Conservation (phyloP, 1,140 invertebrate species). For the Solenopsis fugax region DNA sequence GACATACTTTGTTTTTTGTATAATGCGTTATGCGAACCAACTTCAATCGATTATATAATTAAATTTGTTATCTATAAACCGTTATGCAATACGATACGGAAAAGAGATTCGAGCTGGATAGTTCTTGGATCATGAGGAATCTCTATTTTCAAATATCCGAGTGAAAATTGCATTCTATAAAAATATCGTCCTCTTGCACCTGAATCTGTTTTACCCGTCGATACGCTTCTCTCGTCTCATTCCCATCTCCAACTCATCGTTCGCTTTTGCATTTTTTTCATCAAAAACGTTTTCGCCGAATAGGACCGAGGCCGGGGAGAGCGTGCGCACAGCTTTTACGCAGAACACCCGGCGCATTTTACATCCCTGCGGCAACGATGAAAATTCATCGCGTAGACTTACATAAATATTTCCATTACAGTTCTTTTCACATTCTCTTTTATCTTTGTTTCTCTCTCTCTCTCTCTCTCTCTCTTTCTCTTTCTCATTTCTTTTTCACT, state of each 20-base stretch:
- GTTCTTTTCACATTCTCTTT: conserved; percentile 57
- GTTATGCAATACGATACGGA: not conserved
- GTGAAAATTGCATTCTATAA: conserved; percentile 57
- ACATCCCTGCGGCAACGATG: conserved; percentile 70
- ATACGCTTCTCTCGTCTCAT: conserved; percentile 20
- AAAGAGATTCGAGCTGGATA: not conserved
- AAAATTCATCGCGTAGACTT: conserved; percentile 72
- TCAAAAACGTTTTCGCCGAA: conserved; percentile 70
- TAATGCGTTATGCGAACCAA: not conserved
- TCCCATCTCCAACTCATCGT: not conserved
- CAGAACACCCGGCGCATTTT: conserved; percentile 66
- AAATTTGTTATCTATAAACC: conserved; percentile 11
- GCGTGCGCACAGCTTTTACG: conserved; percentile 43
- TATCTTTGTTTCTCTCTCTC: conserved; percentile 30
- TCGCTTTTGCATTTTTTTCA: conserved; percentile 75
- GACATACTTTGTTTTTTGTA: not conserved
- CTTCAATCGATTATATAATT: conserved; percentile 30
- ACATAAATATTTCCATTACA: conserved; percentile 63
- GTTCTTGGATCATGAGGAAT: conserved; percentile 51
- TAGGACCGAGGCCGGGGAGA: conserved; percentile 6
- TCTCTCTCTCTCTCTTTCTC: not conserved
- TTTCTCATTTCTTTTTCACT: not conserved
- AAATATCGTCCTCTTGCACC: conserved; percentile 63
- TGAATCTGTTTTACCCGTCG: conserved; percentile 67
- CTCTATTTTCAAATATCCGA: conserved; percentile 56